These are phyloP conservation scores for Peromyscus aztecus DNA, from an alignment of 2,797 vertebrate species.

Conservation along the genomic window DNA sequence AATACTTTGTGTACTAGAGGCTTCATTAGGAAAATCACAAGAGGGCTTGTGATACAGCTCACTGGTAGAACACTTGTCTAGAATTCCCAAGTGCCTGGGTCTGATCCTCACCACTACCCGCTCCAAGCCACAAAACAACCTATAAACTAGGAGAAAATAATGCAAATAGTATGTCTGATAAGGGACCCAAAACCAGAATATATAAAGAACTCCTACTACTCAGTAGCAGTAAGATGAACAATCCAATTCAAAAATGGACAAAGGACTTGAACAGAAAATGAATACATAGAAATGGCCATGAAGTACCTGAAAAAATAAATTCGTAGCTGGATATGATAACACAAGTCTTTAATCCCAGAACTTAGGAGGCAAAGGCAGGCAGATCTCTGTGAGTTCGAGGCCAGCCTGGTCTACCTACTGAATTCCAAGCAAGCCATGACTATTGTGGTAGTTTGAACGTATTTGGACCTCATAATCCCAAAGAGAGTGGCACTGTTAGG, in stretches of 20 bases:
- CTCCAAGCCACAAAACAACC: background rate
- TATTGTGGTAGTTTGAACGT: background rate
- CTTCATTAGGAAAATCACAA: background rate
- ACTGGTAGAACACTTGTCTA: background rate
- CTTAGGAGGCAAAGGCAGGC: background rate
- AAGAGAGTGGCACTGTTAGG: background rate
- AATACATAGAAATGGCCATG: conserved; percentile 25
- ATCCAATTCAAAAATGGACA: conserved; percentile 16
- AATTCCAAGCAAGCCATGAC: background rate
- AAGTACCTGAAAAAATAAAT: conserved; percentile 14
- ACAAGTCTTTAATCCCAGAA: background rate
- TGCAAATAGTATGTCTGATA: conserved; percentile 5
- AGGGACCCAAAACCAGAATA: background rate
- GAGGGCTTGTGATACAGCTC: background rate
- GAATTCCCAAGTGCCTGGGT: background rate
- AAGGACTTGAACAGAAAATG: conserved; percentile 1
- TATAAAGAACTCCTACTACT: conserved; percentile 9
- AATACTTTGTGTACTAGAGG: background rate
- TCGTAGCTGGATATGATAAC: background rate
- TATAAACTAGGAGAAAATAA: conserved; percentile 10
- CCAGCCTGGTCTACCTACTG: background rate
- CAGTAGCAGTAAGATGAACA: background rate
- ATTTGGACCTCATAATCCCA: background rate
- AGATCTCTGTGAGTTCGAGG: background rate
- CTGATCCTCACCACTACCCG: background rate